phyloP scores from a whole-genome alignment of 2,113 vertebrate genomes.

The Etheostoma cragini region DNA sequence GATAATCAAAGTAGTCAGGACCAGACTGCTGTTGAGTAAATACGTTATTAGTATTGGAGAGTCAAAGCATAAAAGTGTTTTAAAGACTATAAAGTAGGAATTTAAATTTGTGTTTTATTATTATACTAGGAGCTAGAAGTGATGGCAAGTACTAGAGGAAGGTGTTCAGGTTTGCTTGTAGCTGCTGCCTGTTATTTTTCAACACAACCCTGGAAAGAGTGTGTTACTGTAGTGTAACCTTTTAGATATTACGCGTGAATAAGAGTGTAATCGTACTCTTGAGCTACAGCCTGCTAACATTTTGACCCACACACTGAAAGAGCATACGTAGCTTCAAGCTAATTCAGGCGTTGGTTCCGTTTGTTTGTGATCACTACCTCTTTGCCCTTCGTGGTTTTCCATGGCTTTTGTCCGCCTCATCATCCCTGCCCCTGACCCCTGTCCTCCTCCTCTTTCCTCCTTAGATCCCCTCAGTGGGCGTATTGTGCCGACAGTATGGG shows the following conservation, averaged over 20 bases:
- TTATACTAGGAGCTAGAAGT: background rate
- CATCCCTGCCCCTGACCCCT: background rate
- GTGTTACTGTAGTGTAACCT: no score
- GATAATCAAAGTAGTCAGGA: background rate
- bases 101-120: background rate
- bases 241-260: background rate
- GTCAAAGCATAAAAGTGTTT: background rate
- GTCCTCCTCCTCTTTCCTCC: background rate
- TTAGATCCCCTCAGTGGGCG: slow-evolving; percentile 72
- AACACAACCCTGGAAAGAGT: background rate
- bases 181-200: background rate
- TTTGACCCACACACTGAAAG: background rate
- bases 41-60: background rate
- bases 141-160: background rate
- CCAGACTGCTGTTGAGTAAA: background rate
- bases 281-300: background rate
- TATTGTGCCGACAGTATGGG: slow-evolving; percentile 84
- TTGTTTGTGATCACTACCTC: background rate
- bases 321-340: background rate
- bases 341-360: no score
- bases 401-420: background rate
- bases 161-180: background rate
- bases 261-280: background rate
- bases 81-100: background rate
- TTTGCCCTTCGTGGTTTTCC: background rate